Base-by-base conservation (phyloP, 2,797 vertebrate genomes). In the Nothura maculosa region DNA sequence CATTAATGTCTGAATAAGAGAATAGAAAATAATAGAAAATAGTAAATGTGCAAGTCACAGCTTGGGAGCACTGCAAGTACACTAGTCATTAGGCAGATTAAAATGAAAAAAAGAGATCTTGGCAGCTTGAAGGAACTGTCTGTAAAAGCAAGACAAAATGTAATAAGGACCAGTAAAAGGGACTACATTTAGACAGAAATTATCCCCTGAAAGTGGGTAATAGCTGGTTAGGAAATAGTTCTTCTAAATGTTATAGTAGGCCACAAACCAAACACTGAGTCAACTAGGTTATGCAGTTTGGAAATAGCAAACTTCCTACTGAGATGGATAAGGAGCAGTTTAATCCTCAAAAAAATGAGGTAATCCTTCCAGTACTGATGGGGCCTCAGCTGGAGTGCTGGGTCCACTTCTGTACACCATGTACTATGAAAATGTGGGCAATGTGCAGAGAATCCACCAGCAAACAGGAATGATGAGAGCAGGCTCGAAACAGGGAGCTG, bases 201-300 rank as follows among this genome's bases (percentile, higher is more conserved):
- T 86, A 58, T 85, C 42, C 87, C 40, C 67, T 75, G 42, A 86
- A 76, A 57, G 62, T 81, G 25, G 45, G 55, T 73, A 92, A 88
- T 90, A 75, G 42, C n/a, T 66, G 45, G 22, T 61, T 78, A 68
- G 62, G 80, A 81, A 92, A 81, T 54, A 87, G 34, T 54, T 82
- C 12, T 4, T 34, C 47, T 34, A 52, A 60, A 68, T 20, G 7
- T n/a, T 55, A 55, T 20, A 55, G 54, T 62, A 45, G 76, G 72
- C 43, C 62, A 74, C 62, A 89, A 85, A 85, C 28, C 43, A 73
- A 69, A 60, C 38, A 54, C 1, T 73, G 54, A 48, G 60, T 73
- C 60, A 43, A 11, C 62, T 81, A 8, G 24, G 28, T 60, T 66
- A 28, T 9, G 16, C 58, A 69, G 38, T 73, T 9, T 62, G 54